Base-by-base conservation (phyloP, 2,888 invertebrate species). In the Pachycephus smyrnensis region DNA sequence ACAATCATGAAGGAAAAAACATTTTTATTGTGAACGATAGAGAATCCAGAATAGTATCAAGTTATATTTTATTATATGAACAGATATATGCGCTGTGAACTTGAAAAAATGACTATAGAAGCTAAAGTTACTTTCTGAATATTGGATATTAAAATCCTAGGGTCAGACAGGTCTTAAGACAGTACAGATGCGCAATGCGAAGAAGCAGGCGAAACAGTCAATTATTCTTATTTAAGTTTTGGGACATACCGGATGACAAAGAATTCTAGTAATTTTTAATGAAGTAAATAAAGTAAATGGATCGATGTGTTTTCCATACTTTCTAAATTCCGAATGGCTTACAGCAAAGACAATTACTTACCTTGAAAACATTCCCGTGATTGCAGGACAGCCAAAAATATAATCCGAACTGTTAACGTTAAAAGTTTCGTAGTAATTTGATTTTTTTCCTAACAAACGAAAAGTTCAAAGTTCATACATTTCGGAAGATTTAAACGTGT, bases 281-380 rank as follows among this genome's bases (percentile, higher is more conserved):
- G 31, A 9, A 15, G n/a, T n/a, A n/a, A n/a, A n/a, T n/a, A n/a
- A n/a, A 12, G 32, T 11, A 71, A 30, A 32, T 71, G 11, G 4
- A 30, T 12, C 30, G 30, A 12, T 71, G 30, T 33, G 15, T 33
- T 68, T 23, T 11, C 36, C 75, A n/a, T 23, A 76, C 78, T 78
- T 78, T 73, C 78, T 73, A 78, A 73, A 35, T 30, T 12, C 36
- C 23, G 33, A 78, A 68, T 68, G 75, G 35, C 37, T 15, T 73
- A 36, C 30, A 9, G 12, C 33, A 12, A 37, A 36, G 40, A 76
- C 12, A 30, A 76, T 73, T 76, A 78, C 73, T 15, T 40, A 15
- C 75, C 78, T 78, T 75, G 75, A 76, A 78, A 76, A 78, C 40
- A 75, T 78, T 76, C 73, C 76, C 3, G 15, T 31, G 11, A 30